Evolutionary conservation across 2,888 invertebrate species (phyloP), one percentile per base, ranked within the genome.

Genomic region (Mythimna loreyi): DNA sequence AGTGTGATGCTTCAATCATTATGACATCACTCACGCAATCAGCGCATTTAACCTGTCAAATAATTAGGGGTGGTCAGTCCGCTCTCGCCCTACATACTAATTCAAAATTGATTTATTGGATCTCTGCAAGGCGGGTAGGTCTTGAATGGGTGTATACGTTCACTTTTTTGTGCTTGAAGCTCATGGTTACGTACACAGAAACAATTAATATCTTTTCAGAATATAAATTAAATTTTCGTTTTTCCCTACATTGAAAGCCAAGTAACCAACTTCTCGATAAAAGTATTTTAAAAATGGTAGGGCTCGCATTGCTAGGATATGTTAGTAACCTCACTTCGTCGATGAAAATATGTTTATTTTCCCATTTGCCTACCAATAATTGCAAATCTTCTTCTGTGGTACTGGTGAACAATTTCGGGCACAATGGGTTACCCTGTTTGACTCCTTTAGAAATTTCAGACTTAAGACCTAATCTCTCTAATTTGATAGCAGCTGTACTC

Each of bases 11-110:
- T 47, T 62, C 66, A 63, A 43, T 59, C 50, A 19, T 30, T 30
- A 40, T 21, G 3, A 53, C 43, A n/a, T 25, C 49, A 11, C 30
- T 28, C 71, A 59, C 55, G 69, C 63, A 52, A 69, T 13, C 25
- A 7, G 25, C 11, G 23, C 23, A n/a, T 61, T 36, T 40, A 43
- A 23, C 40, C 21, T 13, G 21, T 23, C 52, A 3, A 25, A 13
- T 6, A 28, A 13, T 40, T 59, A 52, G 52, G 33, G 45, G 2
- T 25, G 8, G 9, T 11, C 30, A 6, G 13, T 11, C 40, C 40
- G 52, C 65, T 49, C 25, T 40, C 23, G 5, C 25, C 19, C 19
- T 16, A 33, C 36, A 16, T 11, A 2, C 11, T 23, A 19, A 21
- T 43, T 2, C 40, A 40, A 52, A 9, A 58, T 66, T 13, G 1